Conservation (phyloP, 2,797 vertebrate species). For the Chelon labrosus region DNA sequence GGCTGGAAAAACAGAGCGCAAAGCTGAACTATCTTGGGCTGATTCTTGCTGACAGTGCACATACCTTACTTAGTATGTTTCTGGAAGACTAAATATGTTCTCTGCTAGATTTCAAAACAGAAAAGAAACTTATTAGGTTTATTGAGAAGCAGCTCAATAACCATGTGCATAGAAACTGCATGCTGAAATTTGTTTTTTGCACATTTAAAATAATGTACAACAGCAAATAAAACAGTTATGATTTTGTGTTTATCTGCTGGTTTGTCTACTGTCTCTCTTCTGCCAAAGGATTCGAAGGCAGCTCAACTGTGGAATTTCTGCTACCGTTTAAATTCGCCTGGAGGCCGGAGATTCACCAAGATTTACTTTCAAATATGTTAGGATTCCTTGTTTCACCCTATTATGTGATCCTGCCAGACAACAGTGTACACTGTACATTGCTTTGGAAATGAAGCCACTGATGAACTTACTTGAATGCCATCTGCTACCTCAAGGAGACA, state of each 20-base stretch:
- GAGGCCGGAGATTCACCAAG: conserved; percentile 21
- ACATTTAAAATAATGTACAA: background rate
- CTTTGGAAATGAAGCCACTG: too few relatives aligned
- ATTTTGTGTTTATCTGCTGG: background rate
- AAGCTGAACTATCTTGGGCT: conserved; percentile 24
- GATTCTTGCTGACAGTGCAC: conserved; percentile 48
- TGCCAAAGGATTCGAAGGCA: conserved; percentile 14
- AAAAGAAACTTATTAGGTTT: conserved; percentile 34
- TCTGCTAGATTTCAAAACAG: conserved; percentile 57
- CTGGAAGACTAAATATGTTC: conserved; percentile 35
- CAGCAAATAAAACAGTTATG: too few relatives aligned
- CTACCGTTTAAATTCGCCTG: conserved; percentile 14
- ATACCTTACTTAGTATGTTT: conserved; percentile 62
- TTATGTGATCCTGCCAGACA: background rate
- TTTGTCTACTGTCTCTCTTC: background rate
- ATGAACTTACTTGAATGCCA: background rate
- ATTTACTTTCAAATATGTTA: conserved; percentile 34
- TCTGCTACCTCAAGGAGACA: background rate
- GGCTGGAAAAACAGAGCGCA: conserved; percentile 24
- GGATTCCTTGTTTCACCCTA: conserved; percentile 13
- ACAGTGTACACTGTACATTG: background rate
- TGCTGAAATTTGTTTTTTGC: background rate
- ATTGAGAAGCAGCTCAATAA: conserved; percentile 9
- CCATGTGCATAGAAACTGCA: background rate
- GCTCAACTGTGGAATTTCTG: conserved; percentile 12